Conservation (phyloP, 2,113 vertebrate species). For the Vanacampus margaritifer region DNA sequence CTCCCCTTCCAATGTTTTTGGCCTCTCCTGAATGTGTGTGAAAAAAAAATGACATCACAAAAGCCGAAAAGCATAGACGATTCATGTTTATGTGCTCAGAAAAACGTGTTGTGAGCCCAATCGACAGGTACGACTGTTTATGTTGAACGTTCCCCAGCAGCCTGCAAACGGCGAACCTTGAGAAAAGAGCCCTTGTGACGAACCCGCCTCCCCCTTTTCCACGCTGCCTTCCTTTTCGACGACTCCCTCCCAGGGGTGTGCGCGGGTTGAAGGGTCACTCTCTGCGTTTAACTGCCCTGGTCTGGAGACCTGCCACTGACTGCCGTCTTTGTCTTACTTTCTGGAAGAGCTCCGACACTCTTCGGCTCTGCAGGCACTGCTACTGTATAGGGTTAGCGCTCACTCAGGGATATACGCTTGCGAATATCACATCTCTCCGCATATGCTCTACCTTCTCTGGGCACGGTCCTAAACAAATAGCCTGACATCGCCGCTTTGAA, state of each 20-base stretch:
- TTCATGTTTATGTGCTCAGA: conserved; percentile 20
- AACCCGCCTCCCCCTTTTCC: conserved; percentile 15
- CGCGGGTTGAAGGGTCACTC: conserved; percentile 62
- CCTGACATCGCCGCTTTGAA: conserved; percentile 19
- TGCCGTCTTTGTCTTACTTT: conserved; percentile 65
- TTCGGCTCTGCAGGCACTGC: conserved; percentile 31
- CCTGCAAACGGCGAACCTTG: conserved; percentile 32
- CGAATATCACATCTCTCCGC: conserved; percentile 48
- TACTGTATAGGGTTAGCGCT: conserved; percentile 52
- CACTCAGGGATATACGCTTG: conserved; percentile 39
- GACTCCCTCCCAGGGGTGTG: conserved; percentile 58
- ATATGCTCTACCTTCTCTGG: conserved; percentile 23
- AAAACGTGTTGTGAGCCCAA: conserved; percentile 28
- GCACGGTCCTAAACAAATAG: conserved; percentile 22
- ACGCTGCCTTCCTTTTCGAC: conserved; percentile 32
- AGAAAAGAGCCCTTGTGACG: conserved; percentile 57
- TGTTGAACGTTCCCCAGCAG: conserved; percentile 20
- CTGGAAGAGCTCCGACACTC: conserved; percentile 29
- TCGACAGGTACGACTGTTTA: conserved; percentile 31
- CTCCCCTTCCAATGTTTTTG: conserved; percentile 19
- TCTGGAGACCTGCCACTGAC: conserved; percentile 67
- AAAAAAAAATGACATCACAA: conserved; percentile 31
- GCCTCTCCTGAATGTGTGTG: conserved; percentile 23
- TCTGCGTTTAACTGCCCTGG: conserved; percentile 64
- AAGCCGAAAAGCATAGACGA: conserved; percentile 14